Percentiles rank a stretch among this genome's conserved stretches.
phyloP scores from a whole-genome alignment of 2,888 invertebrate genomes.

The Hecatera dysodea region DNA sequence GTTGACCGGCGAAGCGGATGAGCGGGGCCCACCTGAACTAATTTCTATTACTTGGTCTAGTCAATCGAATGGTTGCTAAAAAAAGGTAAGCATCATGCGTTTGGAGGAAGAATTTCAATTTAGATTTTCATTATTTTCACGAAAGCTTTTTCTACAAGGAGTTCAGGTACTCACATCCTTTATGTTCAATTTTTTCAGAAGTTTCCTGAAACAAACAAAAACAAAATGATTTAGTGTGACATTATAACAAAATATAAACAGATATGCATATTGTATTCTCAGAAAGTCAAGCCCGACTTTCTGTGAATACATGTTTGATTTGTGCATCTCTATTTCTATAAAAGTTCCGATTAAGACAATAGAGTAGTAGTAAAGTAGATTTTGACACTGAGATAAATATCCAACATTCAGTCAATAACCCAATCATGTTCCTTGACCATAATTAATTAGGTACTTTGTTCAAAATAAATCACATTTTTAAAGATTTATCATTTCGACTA shows the following conservation, averaged over 20 bases:
- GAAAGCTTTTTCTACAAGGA: not conserved
- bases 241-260: too few relatives aligned
- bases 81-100: conserved; percentile 52
- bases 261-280: too few relatives aligned
- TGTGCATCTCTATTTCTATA: too few relatives aligned
- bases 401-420: not conserved
- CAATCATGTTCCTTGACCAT: not conserved
- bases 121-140: conserved; percentile 16
- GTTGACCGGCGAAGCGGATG: conserved; percentile 75
- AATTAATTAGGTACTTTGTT: conserved; percentile 30
- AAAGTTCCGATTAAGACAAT: too few relatives aligned
- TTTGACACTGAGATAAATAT: not conserved
- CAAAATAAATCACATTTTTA: conserved; percentile 34
- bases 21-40: conserved; percentile 76
- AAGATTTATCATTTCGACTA: conserved; percentile 3
- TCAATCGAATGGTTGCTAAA: conserved; percentile 65
- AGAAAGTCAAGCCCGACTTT: too few relatives aligned
- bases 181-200: conserved; percentile 6
- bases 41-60: conserved; percentile 74
- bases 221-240: too few relatives aligned
- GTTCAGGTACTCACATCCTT: conserved; percentile 50
- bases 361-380: not conserved
- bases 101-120: conserved; percentile 31
- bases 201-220: conserved; percentile 40
- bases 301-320: too few relatives aligned